These are phyloP conservation scores for Vireo griseus DNA, from an alignment of 2,797 vertebrate genomes.

Conservation along the genomic window DNA sequence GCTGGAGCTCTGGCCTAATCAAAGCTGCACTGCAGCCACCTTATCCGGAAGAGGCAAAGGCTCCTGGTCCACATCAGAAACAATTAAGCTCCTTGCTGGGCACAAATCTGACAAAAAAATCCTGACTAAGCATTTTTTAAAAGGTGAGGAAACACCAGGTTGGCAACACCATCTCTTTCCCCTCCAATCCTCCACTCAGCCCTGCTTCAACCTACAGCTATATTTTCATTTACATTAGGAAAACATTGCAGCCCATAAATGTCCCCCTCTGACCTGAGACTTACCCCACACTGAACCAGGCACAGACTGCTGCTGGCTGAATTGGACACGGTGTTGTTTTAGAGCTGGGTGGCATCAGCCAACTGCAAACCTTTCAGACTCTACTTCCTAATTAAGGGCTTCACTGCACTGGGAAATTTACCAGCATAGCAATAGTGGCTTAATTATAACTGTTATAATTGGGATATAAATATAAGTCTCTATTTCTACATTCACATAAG, in stretches of 20 bases:
- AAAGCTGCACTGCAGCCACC: not conserved
- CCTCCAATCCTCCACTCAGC: fast-evolving
- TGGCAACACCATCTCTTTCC: not conserved
- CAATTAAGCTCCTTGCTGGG: not conserved
- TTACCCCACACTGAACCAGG: not conserved
- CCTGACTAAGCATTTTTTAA: not conserved
- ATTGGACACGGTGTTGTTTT: not conserved
- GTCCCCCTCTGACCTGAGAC: not conserved
- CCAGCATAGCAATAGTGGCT: not conserved
- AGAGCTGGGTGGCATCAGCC: constrained; percentile 13
- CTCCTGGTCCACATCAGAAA: not conserved
- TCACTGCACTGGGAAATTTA: not conserved
- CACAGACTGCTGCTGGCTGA: not conserved
- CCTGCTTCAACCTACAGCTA: not conserved
- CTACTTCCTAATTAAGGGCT: not conserved
- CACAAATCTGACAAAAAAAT: not conserved
- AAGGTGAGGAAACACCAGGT: not conserved
- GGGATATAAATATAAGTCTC: not conserved
- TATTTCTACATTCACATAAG: not conserved
- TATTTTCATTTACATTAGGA: not conserved
- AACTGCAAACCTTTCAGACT: not conserved
- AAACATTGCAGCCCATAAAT: not conserved
- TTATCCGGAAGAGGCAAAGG: not conserved
- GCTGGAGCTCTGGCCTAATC: not conserved
- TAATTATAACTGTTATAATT: not conserved